These are phyloP conservation scores for Mesitornis unicolor DNA, from an alignment of 2,113 vertebrate genomes.

Conservation along the genomic window DNA sequence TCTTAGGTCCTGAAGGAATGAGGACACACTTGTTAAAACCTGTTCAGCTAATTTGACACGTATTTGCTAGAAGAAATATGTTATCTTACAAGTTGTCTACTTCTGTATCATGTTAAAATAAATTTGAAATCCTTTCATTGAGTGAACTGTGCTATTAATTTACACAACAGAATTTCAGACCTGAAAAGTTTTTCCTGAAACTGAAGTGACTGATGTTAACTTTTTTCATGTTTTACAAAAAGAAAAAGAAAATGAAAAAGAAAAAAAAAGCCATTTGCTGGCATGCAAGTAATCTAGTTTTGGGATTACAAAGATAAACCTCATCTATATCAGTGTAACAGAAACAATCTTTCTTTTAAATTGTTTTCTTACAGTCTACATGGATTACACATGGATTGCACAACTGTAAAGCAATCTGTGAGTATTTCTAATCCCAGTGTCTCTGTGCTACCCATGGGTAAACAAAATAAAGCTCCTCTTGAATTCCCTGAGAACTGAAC, in stretches of 20 bases:
- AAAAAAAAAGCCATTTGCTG: neutral
- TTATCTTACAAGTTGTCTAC: conserved; percentile 44
- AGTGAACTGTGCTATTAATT: conserved; percentile 39
- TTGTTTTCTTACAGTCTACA: neutral
- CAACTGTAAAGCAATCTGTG: neutral
- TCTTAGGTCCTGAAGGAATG: conserved; percentile 39
- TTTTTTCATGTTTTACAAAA: neutral
- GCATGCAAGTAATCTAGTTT: neutral
- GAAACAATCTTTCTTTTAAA: neutral
- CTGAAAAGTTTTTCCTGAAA: neutral
- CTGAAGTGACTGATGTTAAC: neutral
- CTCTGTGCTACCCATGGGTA: neutral
- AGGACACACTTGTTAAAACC: conserved; percentile 36
- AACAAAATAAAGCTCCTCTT: neutral
- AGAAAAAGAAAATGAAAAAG: neutral
- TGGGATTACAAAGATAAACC: neutral
- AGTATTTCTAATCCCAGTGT: neutral
- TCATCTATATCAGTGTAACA: neutral
- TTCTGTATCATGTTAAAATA: conserved; percentile 9
- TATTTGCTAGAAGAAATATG: conserved; percentile 20
- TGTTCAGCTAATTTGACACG: conserved; percentile 34
- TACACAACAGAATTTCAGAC: conserved; percentile 21
- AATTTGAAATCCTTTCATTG: conserved; percentile 16
- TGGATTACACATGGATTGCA: neutral
- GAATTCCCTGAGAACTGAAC: neutral